These are phyloP conservation scores for Eupsittula cactorum DNA, from an alignment of 2,113 vertebrate species.

Conservation along the genomic window DNA sequence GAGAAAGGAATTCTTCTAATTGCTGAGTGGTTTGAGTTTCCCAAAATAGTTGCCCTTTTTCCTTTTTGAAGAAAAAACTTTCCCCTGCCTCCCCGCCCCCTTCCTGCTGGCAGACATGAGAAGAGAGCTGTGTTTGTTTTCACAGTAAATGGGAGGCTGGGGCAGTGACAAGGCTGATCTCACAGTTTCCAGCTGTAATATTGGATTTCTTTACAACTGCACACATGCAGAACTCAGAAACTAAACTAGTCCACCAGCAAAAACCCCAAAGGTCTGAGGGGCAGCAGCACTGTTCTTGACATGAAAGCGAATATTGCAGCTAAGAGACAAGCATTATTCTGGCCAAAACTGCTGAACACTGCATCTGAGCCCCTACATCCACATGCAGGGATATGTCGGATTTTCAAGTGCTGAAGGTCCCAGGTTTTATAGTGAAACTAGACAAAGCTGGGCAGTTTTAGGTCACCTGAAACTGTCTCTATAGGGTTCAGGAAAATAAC, in stretches of 20 bases:
- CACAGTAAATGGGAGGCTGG: background rate
- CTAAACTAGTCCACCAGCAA: background rate
- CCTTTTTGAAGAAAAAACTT: conserved; percentile 43
- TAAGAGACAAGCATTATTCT: background rate
- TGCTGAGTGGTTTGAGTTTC: conserved; percentile 52
- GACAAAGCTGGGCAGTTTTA: background rate
- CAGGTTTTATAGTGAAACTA: background rate
- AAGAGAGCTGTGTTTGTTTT: conserved; percentile 57
- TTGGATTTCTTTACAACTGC: conserved; percentile 56
- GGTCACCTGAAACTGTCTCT: background rate
- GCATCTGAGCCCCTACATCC: background rate
- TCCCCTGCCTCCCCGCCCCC: conserved; percentile 24
- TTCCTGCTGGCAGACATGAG: conserved; percentile 51
- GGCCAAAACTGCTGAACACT: background rate
- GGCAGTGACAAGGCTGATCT: conserved; percentile 40
- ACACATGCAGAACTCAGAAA: conserved; percentile 37
- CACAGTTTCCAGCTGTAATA: conserved; percentile 62
- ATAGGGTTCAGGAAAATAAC: background rate
- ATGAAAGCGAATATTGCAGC: background rate
- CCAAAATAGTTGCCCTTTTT: conserved; percentile 61
- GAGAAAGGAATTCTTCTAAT: conserved; percentile 53
- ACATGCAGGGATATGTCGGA: too few relatives aligned
- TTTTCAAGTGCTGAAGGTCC: background rate
- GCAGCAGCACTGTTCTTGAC: background rate
- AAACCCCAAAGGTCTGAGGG: background rate